Conservation (phyloP, 2,888 invertebrate species). For the Pollenia labialis region DNA sequence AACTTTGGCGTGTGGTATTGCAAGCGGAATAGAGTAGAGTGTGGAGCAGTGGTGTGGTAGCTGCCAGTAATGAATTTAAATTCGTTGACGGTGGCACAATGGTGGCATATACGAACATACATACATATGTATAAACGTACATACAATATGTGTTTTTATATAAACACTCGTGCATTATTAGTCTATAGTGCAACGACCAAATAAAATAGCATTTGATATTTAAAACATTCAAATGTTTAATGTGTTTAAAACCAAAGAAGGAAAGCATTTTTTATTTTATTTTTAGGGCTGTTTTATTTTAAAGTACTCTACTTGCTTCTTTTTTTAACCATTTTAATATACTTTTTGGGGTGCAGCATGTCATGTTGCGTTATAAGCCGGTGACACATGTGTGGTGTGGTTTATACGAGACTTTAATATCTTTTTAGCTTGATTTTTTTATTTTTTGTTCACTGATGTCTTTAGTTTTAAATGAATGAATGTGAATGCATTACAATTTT, state of each 20-base stretch:
- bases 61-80: conserved; percentile 66
- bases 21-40: conserved; percentile 35
- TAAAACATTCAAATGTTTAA: conserved; percentile 53
- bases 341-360: conserved; percentile 65
- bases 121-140: not conserved
- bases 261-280: conserved; percentile 18
- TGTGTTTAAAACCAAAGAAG: conserved; percentile 16
- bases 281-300: conserved; percentile 59
- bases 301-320: conserved; percentile 27
- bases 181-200: conserved; percentile 66
- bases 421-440: conserved; percentile 42
- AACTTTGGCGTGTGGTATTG: conserved; percentile 63
- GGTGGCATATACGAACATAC: not conserved
- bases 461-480: conserved; percentile 39
- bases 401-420: conserved; percentile 40
- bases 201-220: conserved; percentile 64
- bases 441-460: conserved; percentile 32
- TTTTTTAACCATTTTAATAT: not conserved
- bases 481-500: conserved; percentile 52
- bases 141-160: conserved; percentile 15
- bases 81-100: conserved; percentile 52
- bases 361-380: conserved; percentile 67
- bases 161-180: conserved; percentile 44
- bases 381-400: conserved; percentile 70
- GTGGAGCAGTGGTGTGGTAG: conserved; percentile 47